Conservation (phyloP, 2,888 invertebrate species). For the Sceliomorpha sp. region DNA sequence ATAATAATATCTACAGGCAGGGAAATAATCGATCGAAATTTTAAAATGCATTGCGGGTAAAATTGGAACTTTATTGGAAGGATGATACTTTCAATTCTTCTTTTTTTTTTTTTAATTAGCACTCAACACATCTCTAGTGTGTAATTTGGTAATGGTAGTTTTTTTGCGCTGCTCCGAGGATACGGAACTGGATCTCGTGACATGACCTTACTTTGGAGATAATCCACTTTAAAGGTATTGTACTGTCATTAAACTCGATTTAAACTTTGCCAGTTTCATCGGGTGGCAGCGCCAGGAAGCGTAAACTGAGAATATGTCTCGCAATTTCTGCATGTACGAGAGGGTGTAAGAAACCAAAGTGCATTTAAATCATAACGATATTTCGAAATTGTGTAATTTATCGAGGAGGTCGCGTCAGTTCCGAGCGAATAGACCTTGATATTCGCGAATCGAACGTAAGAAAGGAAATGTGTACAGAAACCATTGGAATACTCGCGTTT, state of each 20-base stretch:
- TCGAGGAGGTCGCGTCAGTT: too few species aligned
- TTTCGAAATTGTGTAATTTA: background rate
- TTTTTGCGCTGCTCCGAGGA: constrained; percentile 19
- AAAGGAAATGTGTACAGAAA: too few species aligned
- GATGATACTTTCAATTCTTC: too few species aligned
- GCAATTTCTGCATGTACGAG: constrained; percentile 44
- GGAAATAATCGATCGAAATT: constrained; percentile 11
- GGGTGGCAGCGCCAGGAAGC: constrained; percentile 49
- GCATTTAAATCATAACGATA: constrained; percentile 11
- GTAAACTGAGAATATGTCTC: constrained; percentile 56
- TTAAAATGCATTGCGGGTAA: too few species aligned
- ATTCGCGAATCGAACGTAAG: too few species aligned
- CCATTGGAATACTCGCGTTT: too few species aligned
- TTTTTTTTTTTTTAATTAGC: constrained; percentile 6
- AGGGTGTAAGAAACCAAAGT: constrained; percentile 22
- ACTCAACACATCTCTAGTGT: too few species aligned
- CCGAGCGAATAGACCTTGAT: too few species aligned
- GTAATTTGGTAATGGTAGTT: too few species aligned
- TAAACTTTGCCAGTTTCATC: constrained; percentile 56
- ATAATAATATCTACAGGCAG: constrained; percentile 23
- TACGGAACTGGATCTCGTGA: constrained; percentile 48
- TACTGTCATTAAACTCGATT: constrained; percentile 57
- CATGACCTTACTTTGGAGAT: constrained; percentile 54
- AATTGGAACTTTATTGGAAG: too few species aligned
- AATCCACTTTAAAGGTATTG: constrained; percentile 58